Conservation (phyloP, 2,113 vertebrate genomes). For the Regulus satrapa region DNA sequence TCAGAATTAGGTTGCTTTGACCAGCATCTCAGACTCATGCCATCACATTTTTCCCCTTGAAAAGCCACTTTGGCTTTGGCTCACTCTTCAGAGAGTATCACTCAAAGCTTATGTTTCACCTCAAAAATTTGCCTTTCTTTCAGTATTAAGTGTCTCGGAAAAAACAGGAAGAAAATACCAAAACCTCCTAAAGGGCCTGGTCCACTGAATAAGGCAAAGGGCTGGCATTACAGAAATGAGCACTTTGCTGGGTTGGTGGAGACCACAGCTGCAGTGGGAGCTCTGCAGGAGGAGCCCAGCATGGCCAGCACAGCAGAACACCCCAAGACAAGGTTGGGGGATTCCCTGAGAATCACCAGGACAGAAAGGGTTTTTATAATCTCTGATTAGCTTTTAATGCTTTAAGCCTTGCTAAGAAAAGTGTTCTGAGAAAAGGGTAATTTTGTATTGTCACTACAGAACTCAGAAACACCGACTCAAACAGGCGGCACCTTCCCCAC, state of each 20-base stretch:
- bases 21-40: neutral
- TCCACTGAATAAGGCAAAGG: neutral
- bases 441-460: neutral
- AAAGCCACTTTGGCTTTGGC: neutral
- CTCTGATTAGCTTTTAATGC: neutral
- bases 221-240: neutral
- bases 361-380: accelerated
- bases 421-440: neutral
- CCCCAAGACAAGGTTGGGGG: accelerated
- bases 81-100: neutral
- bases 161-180: neutral
- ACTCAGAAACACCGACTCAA: neutral
- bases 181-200: neutral
- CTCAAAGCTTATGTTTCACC: neutral
- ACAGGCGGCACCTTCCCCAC: neutral
- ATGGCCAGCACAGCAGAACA: neutral
- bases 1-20: neutral
- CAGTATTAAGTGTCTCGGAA: neutral
- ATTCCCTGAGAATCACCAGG: accelerated
- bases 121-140: neutral
- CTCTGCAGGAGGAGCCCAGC: neutral
- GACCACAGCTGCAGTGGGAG: neutral
- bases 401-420: neutral
- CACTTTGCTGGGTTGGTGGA: neutral
- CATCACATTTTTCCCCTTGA: neutral